Conservation (phyloP, 2,797 vertebrate species). For the Clangula hyemalis region DNA sequence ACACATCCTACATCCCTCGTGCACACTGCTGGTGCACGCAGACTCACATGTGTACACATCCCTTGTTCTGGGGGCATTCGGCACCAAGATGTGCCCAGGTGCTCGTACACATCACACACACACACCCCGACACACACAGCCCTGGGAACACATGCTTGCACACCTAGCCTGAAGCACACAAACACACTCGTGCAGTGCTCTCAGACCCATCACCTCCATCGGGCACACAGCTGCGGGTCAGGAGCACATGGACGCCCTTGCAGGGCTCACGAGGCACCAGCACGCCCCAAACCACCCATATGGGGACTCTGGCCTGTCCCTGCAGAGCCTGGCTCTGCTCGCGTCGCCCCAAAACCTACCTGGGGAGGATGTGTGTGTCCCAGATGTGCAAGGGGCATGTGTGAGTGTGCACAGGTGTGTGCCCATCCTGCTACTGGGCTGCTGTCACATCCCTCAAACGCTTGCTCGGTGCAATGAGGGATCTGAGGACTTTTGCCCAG, state of each 20-base stretch:
- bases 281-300: accelerated
- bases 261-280: accelerated
- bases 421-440: too few relatives aligned
- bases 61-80: too few relatives aligned
- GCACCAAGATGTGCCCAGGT: background rate
- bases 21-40: accelerated
- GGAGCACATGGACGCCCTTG: accelerated
- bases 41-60: too few relatives aligned
- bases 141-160: background rate
- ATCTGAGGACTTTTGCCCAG: background rate
- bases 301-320: background rate
- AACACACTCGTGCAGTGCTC: accelerated
- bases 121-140: accelerated
- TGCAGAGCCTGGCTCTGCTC: background rate
- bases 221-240: accelerated
- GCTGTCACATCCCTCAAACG: accelerated
- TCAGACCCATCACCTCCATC: accelerated
- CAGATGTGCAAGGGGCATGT: accelerated
- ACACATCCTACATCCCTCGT: accelerated
- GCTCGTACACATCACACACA: accelerated
- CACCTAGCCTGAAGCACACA: background rate
- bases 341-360: background rate
- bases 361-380: accelerated
- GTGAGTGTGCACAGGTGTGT: too few relatives aligned
- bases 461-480: background rate